Base-by-base conservation (phyloP, 1,140 invertebrate genomes). In the Drosophila gunungcola region DNA sequence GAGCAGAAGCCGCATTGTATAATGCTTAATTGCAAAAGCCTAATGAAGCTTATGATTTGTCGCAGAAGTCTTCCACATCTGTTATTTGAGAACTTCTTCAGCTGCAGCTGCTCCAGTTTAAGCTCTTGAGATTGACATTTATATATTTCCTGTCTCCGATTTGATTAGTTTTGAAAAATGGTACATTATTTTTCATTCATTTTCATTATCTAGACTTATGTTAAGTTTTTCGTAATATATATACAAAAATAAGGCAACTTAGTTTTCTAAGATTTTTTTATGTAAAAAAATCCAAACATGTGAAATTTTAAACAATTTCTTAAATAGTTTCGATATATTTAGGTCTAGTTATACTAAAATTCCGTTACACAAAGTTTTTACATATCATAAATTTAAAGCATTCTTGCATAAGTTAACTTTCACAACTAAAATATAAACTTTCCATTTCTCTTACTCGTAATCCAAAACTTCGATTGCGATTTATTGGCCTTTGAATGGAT, bases 31-130 rank as follows among this genome's bases (percentile, higher is more conserved):
- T 90, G 65, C 62, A 11, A 25, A 69, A 64, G 38, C 39, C 67
- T 68, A 89, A 88, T 83, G 84, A 77, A 68, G 84, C 84, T 63
- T 57, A 89, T 86, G 77, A 89, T 83, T 88, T 89, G 73, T 77
- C 34, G 46, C 64, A 64, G 46, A 68, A 65, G 51, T 27, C 36
- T 25, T 16, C 6, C 10, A 34, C 16, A 42, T n/a, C n/a, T 25
- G 27, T 10, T n/a, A 34, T 39, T 64, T 25, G 4, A 39, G 16
- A 9, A 38, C 16, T 69, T 38, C 36, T 48, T 3, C 7, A 42
- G 60, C 10, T 41, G 46, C 64, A 68, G 64, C 38, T 68, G 64
- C 46, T 68, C 60, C 46, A 68, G 32, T 43, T 68, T 43, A 13
- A 53, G 46, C 39, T 63, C 27, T 65, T 29, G 3, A 68, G 32